Evolutionary conservation across 2,113 vertebrate genomes (phyloP).

Genomic region (Platichthys flesus): DNA sequence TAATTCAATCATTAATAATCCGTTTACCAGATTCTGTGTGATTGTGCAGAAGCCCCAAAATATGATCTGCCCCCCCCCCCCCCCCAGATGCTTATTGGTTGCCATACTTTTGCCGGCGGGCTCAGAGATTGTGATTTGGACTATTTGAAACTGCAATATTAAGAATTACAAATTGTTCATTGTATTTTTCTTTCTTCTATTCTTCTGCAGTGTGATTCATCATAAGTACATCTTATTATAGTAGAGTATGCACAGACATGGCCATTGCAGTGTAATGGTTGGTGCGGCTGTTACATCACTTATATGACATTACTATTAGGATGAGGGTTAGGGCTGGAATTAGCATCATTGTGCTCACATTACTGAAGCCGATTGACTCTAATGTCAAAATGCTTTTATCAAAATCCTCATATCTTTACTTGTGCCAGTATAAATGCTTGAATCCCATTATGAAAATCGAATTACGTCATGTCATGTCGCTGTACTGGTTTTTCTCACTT

Average conservation of each 20-base stretch:
- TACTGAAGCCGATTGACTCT: neutral
- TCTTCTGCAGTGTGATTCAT: neutral
- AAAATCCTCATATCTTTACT: neutral
- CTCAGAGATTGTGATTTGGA: too few relatives aligned
- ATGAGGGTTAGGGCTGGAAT: neutral
- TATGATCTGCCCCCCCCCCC: too few relatives aligned
- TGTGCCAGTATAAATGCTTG: neutral
- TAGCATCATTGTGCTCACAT: neutral
- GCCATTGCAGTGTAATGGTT: neutral
- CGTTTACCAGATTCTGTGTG: neutral
- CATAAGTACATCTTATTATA: neutral
- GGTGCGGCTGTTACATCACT: neutral
- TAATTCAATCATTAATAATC: neutral
- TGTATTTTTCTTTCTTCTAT: neutral
- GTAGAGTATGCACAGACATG: too few relatives aligned
- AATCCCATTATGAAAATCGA: constrained; percentile 2
- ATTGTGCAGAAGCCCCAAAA: too few relatives aligned
- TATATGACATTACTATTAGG: neutral
- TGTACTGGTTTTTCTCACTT: neutral
- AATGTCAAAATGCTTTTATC: constrained; percentile 7
- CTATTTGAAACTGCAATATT: too few relatives aligned
- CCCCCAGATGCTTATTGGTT: too few relatives aligned
- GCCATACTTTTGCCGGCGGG: too few relatives aligned
- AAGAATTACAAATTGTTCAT: neutral
- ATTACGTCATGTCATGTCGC: neutral